These are phyloP conservation scores for Caretta caretta DNA, from an alignment of 2,113 vertebrate species.

Conservation along the genomic window DNA sequence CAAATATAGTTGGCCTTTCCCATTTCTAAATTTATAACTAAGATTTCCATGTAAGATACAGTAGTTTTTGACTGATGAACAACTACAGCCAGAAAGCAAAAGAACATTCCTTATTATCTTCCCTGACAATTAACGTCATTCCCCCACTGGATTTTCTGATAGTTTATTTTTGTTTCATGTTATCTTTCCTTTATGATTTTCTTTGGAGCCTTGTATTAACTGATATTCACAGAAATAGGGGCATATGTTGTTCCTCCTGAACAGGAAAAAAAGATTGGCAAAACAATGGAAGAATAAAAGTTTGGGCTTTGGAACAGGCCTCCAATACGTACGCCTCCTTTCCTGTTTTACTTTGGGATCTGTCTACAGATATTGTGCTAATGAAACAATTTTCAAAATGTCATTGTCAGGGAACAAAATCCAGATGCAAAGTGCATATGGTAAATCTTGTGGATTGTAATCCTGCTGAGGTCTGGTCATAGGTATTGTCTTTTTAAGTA, in stretches of 20 bases:
- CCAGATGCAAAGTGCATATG: too few species aligned
- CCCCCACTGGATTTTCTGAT: neutral
- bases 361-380: neutral
- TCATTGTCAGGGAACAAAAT: neutral
- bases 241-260: too few species aligned
- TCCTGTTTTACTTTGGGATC: rapidly evolving
- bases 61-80: neutral
- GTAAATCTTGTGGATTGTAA: rapidly evolving
- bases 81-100: rapidly evolving
- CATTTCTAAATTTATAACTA: rapidly evolving
- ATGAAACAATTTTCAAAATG: rapidly evolving
- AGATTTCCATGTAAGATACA: rapidly evolving
- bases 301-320: rapidly evolving
- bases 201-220: rapidly evolving
- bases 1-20: rapidly evolving
- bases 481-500: neutral
- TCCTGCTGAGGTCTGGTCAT: rapidly evolving
- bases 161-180: too few species aligned
- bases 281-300: neutral
- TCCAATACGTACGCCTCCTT: neutral
- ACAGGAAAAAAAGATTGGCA: too few species aligned
- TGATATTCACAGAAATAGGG: too few species aligned
- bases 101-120: rapidly evolving
- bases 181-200: rapidly evolving
- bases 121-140: rapidly evolving